These are phyloP conservation scores for Plagiodera versicolora DNA, from an alignment of 2,888 invertebrate genomes.

Conservation along the genomic window DNA sequence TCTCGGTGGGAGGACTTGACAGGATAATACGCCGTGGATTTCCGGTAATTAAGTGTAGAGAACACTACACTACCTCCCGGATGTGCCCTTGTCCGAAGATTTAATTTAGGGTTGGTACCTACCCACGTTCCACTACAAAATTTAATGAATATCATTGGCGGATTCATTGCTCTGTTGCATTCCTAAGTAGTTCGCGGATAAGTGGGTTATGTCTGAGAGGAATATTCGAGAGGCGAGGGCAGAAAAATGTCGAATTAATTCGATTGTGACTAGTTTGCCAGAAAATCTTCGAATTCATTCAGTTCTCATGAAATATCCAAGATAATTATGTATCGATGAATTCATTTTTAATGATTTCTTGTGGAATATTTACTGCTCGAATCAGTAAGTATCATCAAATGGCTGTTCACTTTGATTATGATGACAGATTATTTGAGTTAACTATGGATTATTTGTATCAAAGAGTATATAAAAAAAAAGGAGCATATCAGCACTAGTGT, in stretches of 20 bases:
- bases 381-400: too few relatives aligned
- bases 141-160: constrained; percentile 11
- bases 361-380: too few relatives aligned
- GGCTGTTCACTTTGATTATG: too few relatives aligned
- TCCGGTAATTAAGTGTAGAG: constrained; percentile 10
- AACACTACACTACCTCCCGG: constrained; percentile 7
- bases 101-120: constrained; percentile 2
- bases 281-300: too few relatives aligned
- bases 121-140: constrained; percentile 2
- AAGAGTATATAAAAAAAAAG: too few relatives aligned
- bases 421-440: too few relatives aligned
- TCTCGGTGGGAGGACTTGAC: constrained; percentile 12
- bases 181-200: neutral
- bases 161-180: neutral
- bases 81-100: constrained; percentile 2
- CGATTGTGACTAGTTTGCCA: too few relatives aligned
- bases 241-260: neutral
- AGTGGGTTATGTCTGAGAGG: neutral
- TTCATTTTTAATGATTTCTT: too few relatives aligned
- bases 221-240: neutral
- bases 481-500: too few relatives aligned
- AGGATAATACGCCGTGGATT: constrained; percentile 9
- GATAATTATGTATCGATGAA: too few relatives aligned
- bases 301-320: too few relatives aligned
- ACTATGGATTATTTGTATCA: too few relatives aligned